Percentiles rank a stretch among this genome's conserved stretches.
These are phyloP conservation scores for Lordiphosa collinella DNA, from an alignment of 1,140 invertebrate genomes.

Conservation along the genomic window DNA sequence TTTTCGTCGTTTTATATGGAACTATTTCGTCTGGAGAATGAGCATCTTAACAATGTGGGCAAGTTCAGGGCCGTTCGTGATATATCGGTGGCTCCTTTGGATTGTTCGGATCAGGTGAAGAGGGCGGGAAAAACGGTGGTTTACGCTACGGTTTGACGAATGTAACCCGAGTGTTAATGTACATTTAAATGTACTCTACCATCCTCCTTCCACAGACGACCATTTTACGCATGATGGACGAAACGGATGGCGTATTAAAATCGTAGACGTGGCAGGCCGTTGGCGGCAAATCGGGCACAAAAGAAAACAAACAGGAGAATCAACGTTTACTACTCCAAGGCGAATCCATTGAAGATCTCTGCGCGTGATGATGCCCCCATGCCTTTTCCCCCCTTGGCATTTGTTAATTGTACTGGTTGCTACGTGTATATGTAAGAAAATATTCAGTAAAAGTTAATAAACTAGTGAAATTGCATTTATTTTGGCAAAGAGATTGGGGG, in stretches of 20 bases:
- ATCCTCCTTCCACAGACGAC: conserved; percentile 80
- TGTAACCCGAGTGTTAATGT: no score
- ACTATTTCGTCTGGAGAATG: conserved; percentile 95
- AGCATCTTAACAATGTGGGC: conserved; percentile 96
- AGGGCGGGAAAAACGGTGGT: no score
- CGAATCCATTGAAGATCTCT: conserved; percentile 75
- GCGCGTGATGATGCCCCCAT: conserved; percentile 38
- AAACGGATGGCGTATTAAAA: conserved; percentile 92
- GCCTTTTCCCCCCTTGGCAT: not conserved
- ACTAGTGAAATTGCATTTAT: not conserved
- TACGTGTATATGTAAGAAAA: not conserved
- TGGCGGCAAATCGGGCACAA: conserved; percentile 51
- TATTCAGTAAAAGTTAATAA: not conserved
- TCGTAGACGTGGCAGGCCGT: conserved; percentile 65
- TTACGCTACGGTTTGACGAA: no score
- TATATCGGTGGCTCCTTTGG: conserved; percentile 92
- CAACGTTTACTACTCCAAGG: conserved; percentile 66
- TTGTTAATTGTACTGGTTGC: not conserved
- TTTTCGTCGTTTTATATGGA: conserved; percentile 93
- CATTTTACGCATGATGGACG: conserved; percentile 97
- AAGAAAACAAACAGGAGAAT: conserved; percentile 59
- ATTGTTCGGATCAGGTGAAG: conserved; percentile 85
- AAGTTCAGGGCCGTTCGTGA: conserved; percentile 95
- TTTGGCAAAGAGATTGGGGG: not conserved
- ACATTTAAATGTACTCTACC: not conserved